Percentiles rank a stretch among this genome's conserved stretches.
Conservation (phyloP, 2,888 invertebrate genomes). For the Agriopis aurantiaria region DNA sequence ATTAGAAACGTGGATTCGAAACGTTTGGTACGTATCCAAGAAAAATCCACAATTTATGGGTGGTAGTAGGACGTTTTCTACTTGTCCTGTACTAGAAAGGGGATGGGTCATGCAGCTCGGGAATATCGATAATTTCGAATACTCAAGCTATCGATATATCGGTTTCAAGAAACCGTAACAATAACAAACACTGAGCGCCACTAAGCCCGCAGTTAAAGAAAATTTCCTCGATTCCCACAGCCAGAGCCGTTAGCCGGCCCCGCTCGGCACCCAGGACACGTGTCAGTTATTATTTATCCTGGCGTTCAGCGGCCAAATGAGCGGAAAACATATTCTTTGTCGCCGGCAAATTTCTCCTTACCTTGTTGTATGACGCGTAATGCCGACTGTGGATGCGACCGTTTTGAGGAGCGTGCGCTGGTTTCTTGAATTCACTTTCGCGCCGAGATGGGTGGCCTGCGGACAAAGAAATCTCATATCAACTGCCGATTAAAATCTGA, state of each 20-base stretch:
- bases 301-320: conserved; percentile 43
- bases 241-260: conserved; percentile 41
- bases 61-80: too few species aligned
- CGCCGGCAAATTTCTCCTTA: conserved; percentile 50
- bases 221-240: conserved; percentile 50
- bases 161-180: conserved; percentile 50
- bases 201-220: conserved; percentile 47
- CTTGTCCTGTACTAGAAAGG: too few species aligned
- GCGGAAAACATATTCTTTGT: conserved; percentile 38
- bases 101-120: too few species aligned
- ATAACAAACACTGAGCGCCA: conserved; percentile 56
- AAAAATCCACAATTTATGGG: too few species aligned
- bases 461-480: conserved; percentile 54
- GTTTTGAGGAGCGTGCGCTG: conserved; percentile 84
- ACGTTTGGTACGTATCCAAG: too few species aligned
- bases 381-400: conserved; percentile 79
- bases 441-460: conserved; percentile 80
- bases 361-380: conserved; percentile 77
- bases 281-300: conserved; percentile 57
- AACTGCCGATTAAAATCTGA: conserved; percentile 25
- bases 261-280: conserved; percentile 55
- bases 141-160: conserved; percentile 52
- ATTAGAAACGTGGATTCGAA: too few species aligned
- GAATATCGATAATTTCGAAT: conserved; percentile 54
- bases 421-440: conserved; percentile 88